Evolutionary conservation across 1,140 invertebrate genomes (phyloP), one percentile per base, ranked within the genome.

Genomic region (Gryon sp.): DNA sequence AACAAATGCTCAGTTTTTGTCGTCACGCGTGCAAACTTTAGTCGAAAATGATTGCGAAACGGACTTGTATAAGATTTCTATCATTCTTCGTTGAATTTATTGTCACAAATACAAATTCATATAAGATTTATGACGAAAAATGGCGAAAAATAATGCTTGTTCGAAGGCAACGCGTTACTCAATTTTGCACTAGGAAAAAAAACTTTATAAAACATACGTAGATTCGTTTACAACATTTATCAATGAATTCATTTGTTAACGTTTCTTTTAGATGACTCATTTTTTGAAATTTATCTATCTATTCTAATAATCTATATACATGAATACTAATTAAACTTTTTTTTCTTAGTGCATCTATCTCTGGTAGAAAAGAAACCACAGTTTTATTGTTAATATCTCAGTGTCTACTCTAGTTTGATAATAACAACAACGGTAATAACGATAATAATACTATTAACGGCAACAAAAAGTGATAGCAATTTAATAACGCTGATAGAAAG

Each of bases 371-470:
- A 46, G n/a, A 30, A 11, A 43, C 53, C 14, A 57, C 28, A 36
- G 12, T 36, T 20, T 50, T 38, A 15, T 5, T 18, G 20, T 30
- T 50, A 52, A 41, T 30, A 52, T 63, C 12, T 15, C 45, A n/a
- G n/a, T 59, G 53, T 38, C 22, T 59, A 45, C 20, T n/a, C 50
- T 65, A 48, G 11, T 50, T 43, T 40, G 30, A 59, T 18, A 50
- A 69, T 76, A 69, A 76, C 41, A 60, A 68, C 46, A 75, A 76
- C 52, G 62, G 11, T 22, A 76, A 69, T 76, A 76, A 76, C 74
- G 66, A 65, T 72, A 77, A 77, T 70, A 77, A 77, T 72, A 77
- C 74, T 77, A 77, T 77, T 62, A 53, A 77, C 66, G 74, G 74
- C 74, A 70, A 77, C 65, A 65, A 66, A 50, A 62, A 59, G 7